phyloP scores from a whole-genome alignment of 2,888 invertebrate genomes.

The Drosophila demipolita region DNA sequence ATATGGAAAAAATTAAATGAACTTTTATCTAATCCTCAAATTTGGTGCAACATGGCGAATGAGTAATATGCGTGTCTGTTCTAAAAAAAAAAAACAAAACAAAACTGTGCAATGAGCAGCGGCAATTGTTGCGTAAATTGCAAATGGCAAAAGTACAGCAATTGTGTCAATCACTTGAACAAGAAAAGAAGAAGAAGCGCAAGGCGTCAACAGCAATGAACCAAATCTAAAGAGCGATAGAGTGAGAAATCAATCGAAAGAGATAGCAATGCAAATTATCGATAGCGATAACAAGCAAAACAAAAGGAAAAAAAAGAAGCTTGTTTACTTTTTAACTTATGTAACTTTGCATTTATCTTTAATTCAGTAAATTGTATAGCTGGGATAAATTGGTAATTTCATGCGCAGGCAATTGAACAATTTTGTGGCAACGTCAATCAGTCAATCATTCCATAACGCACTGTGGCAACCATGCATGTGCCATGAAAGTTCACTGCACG shows the following conservation, averaged over 20 bases:
- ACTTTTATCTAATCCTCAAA: slow-evolving; percentile 1
- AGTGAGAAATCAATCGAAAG: background rate
- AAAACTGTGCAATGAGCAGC: slow-evolving; percentile 30
- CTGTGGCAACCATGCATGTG: slow-evolving; percentile 20
- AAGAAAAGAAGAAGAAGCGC: slow-evolving; percentile 7
- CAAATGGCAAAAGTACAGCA: slow-evolving; percentile 44
- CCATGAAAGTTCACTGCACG: slow-evolving; percentile 56
- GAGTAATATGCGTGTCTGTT: slow-evolving; percentile 51
- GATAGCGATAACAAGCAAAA: slow-evolving; percentile 49
- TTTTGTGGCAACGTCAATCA: slow-evolving; percentile 27
- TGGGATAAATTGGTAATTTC: slow-evolving; percentile 26
- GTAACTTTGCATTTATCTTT: slow-evolving; percentile 45
- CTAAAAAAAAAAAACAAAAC: slow-evolving; percentile 15
- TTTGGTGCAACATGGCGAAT: slow-evolving; percentile 47
- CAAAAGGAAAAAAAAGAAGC: slow-evolving; percentile 13
- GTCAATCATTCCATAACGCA: slow-evolving; percentile 43
- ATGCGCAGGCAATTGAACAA: slow-evolving; percentile 34
- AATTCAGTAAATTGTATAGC: slow-evolving; percentile 56
- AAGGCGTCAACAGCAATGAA: slow-evolving; percentile 1
- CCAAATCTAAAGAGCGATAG: background rate
- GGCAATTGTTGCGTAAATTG: slow-evolving; percentile 46
- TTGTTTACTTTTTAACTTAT: slow-evolving; percentile 44
- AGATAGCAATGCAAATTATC: slow-evolving; percentile 31
- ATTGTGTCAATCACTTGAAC: slow-evolving; percentile 40
- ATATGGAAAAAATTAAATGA: background rate